A percentile compares a stretch with the other conserved stretches of the same genome.
Evolutionary conservation across 2,888 invertebrate species (phyloP).

Genomic region (Plagiodera versicolora): DNA sequence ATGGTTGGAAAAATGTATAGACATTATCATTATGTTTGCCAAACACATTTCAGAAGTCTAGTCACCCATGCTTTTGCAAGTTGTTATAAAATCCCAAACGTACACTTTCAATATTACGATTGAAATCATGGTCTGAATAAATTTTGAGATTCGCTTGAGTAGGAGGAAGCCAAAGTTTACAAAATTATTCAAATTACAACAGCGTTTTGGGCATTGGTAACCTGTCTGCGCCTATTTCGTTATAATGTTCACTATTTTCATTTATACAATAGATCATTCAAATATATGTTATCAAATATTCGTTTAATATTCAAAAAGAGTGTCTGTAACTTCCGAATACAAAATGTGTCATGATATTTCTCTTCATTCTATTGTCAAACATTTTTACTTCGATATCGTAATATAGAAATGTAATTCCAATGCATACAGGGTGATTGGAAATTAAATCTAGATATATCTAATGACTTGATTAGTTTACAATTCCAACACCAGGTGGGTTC

Average conservation of each 20-base stretch:
- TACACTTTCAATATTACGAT: constrained; percentile 33
- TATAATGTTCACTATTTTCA: background rate
- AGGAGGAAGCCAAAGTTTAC: constrained; percentile 27
- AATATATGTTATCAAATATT: constrained; percentile 3
- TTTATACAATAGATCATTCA: constrained; percentile 4
- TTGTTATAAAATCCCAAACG: constrained; percentile 17
- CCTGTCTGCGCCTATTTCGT: background rate
- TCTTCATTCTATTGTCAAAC: constrained; percentile 2
- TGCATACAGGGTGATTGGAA: too few species aligned
- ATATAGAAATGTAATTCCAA: too few species aligned
- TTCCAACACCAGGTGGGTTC: too few species aligned
- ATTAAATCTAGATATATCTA: too few species aligned
- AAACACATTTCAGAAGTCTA: background rate
- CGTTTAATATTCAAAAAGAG: constrained; percentile 6
- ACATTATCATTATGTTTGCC: too few species aligned
- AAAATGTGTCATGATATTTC: background rate
- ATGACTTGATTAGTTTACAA: too few species aligned
- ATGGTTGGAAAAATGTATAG: too few species aligned
- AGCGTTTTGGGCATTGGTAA: background rate
- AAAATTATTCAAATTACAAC: constrained; percentile 23
- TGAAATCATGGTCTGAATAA: constrained; percentile 31
- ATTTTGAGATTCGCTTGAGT: background rate
- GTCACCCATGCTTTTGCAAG: constrained; percentile 19
- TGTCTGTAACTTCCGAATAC: constrained; percentile 9
- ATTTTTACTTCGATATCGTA: too few species aligned